Conservation (phyloP, 92 coral and sea anemone genomes). For the Paragorgia papillata region DNA sequence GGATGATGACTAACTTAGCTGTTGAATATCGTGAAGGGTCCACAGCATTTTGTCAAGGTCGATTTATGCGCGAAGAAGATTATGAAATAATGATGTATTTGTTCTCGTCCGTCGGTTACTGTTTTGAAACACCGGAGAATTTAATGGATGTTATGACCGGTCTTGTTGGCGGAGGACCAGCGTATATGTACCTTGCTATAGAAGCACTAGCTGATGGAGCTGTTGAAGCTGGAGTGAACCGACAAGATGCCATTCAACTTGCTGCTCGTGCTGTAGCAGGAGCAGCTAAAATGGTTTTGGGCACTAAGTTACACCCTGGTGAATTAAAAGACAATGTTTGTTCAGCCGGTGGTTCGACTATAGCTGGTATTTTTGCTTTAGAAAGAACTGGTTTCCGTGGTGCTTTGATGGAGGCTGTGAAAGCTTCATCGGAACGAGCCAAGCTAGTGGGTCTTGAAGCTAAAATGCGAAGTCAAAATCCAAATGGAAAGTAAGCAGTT, state of each 20-base stretch:
- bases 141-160: constrained; percentile 97
- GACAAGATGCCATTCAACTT: constrained; percentile 92
- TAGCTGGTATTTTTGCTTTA: constrained; percentile 87
- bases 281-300: constrained; percentile 96
- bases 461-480: neutral
- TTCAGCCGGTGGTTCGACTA: constrained; percentile 98
- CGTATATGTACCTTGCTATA: constrained; percentile 91
- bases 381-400: constrained; percentile 92
- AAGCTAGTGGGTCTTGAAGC: constrained; percentile 68
- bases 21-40: constrained; percentile 97
- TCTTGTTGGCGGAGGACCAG: constrained; percentile 95
- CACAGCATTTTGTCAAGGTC: constrained; percentile 89
- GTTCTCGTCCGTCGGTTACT: constrained; percentile 88
- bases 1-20: constrained; percentile 95
- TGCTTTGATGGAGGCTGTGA: constrained; percentile 88
- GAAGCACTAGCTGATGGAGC: constrained; percentile 98
- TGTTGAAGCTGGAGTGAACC: constrained; percentile 83
- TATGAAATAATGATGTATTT: constrained; percentile 67
- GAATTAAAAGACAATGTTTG: constrained; percentile 97
- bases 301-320: constrained; percentile 95
- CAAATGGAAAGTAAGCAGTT: constrained; percentile 24
- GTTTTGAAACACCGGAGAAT: constrained; percentile 87
- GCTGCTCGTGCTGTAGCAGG: constrained; percentile 95
- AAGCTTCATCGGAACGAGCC: constrained; percentile 86
- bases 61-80: constrained; percentile 93